Evolutionary conservation across 2,888 invertebrate species (phyloP).

Genomic region (Mythimna albipuncta): DNA sequence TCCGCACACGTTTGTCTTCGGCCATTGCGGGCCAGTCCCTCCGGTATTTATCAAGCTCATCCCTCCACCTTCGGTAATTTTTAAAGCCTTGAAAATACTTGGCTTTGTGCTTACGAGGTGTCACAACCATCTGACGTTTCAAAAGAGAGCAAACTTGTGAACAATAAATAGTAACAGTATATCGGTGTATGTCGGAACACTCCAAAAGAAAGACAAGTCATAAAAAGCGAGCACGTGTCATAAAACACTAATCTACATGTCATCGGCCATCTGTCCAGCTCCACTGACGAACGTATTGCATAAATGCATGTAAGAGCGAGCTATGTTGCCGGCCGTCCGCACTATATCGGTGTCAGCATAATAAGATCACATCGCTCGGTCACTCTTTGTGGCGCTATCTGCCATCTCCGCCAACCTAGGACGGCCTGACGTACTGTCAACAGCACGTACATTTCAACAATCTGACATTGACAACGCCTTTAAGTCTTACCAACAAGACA

Average conservation of each 20-base stretch:
- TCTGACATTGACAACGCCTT: constrained; percentile 28
- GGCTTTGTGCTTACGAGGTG: no score
- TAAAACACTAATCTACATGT: constrained; percentile 60
- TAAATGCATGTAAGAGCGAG: constrained; percentile 47
- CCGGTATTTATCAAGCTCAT: no score
- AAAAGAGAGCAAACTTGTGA: neutral
- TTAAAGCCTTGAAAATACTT: neutral
- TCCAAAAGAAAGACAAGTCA: constrained; percentile 28
- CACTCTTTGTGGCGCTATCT: constrained; percentile 74
- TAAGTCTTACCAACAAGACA: constrained; percentile 4
- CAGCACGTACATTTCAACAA: constrained; percentile 45
- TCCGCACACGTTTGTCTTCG: no score
- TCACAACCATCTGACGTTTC: neutral
- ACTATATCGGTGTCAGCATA: constrained; percentile 46
- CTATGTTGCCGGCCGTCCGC: constrained; percentile 27
- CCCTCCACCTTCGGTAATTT: no score
- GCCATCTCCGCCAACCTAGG: constrained; percentile 54
- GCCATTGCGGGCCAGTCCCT: no score
- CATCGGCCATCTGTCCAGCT: constrained; percentile 48
- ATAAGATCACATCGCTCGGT: constrained; percentile 67
- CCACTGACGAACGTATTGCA: constrained; percentile 41
- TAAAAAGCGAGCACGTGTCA: constrained; percentile 55
- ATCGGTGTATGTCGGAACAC: constrained; percentile 26
- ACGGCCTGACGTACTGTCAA: constrained; percentile 27
- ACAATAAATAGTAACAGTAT: constrained; percentile 20